These are phyloP conservation scores for Myotis daubentonii DNA, from an alignment of 2,797 vertebrate genomes.

Conservation along the genomic window DNA sequence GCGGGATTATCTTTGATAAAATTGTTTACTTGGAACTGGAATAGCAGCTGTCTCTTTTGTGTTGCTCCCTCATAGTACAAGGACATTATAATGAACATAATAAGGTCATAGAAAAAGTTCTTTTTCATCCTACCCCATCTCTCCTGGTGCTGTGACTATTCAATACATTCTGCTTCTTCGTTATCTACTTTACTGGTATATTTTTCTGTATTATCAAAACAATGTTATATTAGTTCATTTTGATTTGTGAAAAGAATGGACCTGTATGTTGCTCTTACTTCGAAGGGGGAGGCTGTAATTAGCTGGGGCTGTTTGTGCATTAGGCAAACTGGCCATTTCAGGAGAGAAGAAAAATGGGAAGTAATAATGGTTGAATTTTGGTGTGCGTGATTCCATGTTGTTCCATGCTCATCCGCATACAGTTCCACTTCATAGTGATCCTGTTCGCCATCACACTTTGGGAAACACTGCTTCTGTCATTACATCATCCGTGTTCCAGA, in stretches of 20 bases:
- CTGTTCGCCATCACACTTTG: not conserved
- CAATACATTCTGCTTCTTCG: not conserved
- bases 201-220: not conserved
- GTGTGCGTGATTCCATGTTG: not conserved
- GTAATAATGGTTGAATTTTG: not conserved
- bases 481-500: not conserved
- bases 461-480: not conserved
- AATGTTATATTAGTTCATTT: not conserved
- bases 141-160: not conserved
- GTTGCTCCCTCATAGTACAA: not conserved
- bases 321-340: not conserved
- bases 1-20: conserved; percentile 42
- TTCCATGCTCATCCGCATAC: not conserved
- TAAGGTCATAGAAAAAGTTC: not conserved
- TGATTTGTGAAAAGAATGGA: not conserved
- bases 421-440: not conserved
- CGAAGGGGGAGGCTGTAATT: not conserved
- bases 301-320: not conserved
- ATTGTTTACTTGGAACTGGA: not conserved
- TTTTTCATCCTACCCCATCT: not conserved
- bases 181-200: not conserved
- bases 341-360: not conserved
- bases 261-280: not conserved
- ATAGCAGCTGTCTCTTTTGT: not conserved
- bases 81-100: not conserved